Percentiles rank a stretch among this genome's conserved stretches.
Evolutionary conservation across 2,113 vertebrate species (phyloP).

Genomic region (Uropsilus gracilis): DNA sequence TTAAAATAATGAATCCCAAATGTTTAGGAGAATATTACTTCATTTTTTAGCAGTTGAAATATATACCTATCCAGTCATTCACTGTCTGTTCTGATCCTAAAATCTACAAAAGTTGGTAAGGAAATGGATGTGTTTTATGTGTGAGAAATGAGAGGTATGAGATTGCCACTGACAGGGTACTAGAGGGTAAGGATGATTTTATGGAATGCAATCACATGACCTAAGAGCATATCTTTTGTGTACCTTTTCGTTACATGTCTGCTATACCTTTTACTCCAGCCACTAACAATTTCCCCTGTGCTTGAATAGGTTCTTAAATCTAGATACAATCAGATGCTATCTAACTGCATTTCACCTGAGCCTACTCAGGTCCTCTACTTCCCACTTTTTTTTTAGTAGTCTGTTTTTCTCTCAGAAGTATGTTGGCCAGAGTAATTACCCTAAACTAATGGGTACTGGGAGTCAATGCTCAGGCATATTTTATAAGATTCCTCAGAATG

Average conservation of each 20-base stretch:
- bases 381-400: neutral
- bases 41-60: neutral
- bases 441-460: neutral
- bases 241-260: neutral
- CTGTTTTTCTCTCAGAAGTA: neutral
- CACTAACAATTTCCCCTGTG: neutral
- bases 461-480: neutral
- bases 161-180: neutral
- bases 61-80: neutral
- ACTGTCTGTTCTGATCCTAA: neutral
- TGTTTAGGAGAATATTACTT: neutral
- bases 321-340: neutral
- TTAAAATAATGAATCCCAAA: slow-evolving; percentile 2
- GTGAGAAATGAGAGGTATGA: neutral
- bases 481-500: neutral
- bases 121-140: neutral
- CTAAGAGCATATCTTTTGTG: neutral
- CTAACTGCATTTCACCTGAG: no score
- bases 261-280: neutral
- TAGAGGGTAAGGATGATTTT: neutral
- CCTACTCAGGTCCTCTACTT: neutral
- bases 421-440: neutral
- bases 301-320: neutral
- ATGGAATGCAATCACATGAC: neutral
- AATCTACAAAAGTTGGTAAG: neutral